phyloP scores from a whole-genome alignment of 2,888 invertebrate genomes.

The Ophioninae sp. region DNA sequence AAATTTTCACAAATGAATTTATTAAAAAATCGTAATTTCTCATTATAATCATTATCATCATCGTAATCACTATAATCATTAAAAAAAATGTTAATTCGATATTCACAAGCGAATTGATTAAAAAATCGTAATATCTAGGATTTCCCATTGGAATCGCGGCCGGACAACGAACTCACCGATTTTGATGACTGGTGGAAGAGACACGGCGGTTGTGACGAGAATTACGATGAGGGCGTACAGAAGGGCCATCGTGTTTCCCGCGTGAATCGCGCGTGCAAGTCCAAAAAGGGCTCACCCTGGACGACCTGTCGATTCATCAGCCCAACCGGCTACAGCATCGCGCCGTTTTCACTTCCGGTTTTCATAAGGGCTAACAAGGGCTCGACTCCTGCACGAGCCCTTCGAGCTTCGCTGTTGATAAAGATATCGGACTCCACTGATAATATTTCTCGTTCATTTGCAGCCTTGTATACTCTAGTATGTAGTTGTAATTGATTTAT shows the following conservation, averaged over 20 bases:
- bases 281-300: constrained; percentile 25
- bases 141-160: background rate
- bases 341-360: constrained; percentile 44
- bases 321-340: constrained; percentile 59
- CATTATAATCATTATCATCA: background rate
- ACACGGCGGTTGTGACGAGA: constrained; percentile 79
- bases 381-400: background rate
- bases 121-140: background rate
- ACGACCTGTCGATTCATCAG: constrained; percentile 30
- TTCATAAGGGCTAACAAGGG: constrained; percentile 24
- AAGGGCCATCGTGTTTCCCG: constrained; percentile 77
- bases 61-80: background rate
- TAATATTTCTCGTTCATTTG: constrained; percentile 41
- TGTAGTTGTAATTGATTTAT: constrained; percentile 2
- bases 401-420: constrained; percentile 40
- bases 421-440: constrained; percentile 38
- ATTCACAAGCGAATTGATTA: background rate
- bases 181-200: constrained; percentile 80
- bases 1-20: too few relatives aligned
- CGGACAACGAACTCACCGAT: constrained; percentile 76
- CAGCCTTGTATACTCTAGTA: background rate
- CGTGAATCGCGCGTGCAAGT: constrained; percentile 1
- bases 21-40: too few relatives aligned
- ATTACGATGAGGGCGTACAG: constrained; percentile 79
- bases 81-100: background rate